These are phyloP conservation scores for Pterostichus madidus DNA, from an alignment of 2,888 invertebrate genomes.

Conservation along the genomic window DNA sequence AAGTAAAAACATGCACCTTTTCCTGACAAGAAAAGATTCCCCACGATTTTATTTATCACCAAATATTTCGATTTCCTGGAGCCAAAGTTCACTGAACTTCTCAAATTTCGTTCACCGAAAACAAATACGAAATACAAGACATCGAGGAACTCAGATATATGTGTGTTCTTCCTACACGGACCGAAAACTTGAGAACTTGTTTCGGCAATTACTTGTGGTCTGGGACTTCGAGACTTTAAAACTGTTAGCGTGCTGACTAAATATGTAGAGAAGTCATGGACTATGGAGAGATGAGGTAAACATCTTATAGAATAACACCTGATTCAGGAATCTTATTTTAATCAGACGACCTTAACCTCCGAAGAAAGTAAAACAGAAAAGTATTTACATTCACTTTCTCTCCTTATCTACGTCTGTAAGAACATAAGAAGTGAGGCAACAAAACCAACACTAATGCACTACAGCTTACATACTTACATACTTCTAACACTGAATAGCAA, in stretches of 20 bases:
- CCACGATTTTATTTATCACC: constrained; percentile 44
- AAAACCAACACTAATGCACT: too few relatives aligned
- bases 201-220: neutral
- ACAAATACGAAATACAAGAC: constrained; percentile 7
- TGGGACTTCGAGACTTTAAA: neutral
- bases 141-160: constrained; percentile 11
- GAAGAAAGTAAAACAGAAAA: constrained; percentile 61
- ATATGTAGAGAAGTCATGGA: neutral
- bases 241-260: neutral
- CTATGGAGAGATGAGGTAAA: too few relatives aligned
- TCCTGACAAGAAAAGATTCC: neutral
- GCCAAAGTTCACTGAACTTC: constrained; percentile 38
- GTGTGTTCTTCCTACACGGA: neutral
- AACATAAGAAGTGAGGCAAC: too few relatives aligned
- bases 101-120: constrained; percentile 22
- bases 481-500: too few relatives aligned
- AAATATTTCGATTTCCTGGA: constrained; percentile 36
- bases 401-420: too few relatives aligned
- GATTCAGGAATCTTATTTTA: constrained; percentile 58
- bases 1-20: constrained; percentile 4
- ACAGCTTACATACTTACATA: neutral
- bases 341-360: constrained; percentile 60
- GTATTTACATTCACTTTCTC: constrained; percentile 7
- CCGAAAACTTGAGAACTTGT: constrained; percentile 5
- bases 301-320: constrained; percentile 8